Conservation (phyloP, 2,888 invertebrate species). For the Aleiodes leptofemur region DNA sequence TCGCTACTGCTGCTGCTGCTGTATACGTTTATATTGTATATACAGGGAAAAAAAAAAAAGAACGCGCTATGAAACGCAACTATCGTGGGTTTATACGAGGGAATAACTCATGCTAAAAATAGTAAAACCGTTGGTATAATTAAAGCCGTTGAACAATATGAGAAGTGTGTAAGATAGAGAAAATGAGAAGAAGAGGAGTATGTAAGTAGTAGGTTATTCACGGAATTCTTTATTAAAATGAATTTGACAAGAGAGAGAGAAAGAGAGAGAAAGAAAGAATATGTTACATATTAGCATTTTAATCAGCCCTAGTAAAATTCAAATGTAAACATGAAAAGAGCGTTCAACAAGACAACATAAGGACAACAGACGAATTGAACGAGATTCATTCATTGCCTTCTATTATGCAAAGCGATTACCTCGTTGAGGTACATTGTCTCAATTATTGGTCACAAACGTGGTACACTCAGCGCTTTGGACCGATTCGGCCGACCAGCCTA, state of each 20-base stretch:
- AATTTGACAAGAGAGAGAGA: background rate
- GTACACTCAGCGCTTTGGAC: background rate
- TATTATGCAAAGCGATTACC: constrained; percentile 68
- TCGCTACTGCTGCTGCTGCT: background rate
- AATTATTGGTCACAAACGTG: constrained; percentile 55
- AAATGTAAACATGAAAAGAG: too few relatives aligned
- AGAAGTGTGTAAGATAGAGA: constrained; percentile 54
- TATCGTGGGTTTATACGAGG: constrained; percentile 54
- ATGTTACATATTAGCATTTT: background rate
- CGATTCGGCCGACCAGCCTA: background rate
- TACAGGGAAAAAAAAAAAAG: background rate
- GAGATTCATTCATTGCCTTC: constrained; percentile 49
- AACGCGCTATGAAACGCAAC: constrained; percentile 39
- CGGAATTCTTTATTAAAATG: background rate
- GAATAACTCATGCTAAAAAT: constrained; percentile 61
- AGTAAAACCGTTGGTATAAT: constrained; percentile 61
- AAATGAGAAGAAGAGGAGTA: background rate
- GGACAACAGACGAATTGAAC: constrained; percentile 9
- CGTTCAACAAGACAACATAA: background rate
- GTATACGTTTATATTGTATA: constrained; percentile 13
- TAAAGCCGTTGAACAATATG: constrained; percentile 68
- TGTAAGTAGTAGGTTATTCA: background rate
- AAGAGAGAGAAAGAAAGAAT: background rate
- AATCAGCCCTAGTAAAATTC: too few relatives aligned
- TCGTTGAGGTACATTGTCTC: constrained; percentile 68